phyloP scores from a whole-genome alignment of 2,113 vertebrate species.

The Ophiodon elongatus region DNA sequence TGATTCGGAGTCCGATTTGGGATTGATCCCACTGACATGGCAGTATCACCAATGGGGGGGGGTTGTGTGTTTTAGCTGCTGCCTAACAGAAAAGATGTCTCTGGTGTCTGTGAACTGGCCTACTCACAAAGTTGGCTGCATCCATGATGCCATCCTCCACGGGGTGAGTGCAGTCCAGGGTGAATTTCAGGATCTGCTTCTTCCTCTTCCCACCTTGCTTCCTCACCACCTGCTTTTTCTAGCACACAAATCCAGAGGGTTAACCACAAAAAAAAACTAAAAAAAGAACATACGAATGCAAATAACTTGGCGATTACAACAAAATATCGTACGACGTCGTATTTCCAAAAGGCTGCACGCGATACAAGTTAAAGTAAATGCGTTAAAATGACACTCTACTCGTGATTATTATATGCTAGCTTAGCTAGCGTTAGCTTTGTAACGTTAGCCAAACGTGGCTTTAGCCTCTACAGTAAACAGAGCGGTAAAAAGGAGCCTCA shows the following conservation, averaged over 20 bases:
- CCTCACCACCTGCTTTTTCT: constrained; percentile 92
- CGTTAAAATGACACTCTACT: too few species aligned
- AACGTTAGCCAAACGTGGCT: constrained; percentile 77
- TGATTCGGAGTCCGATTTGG: neutral
- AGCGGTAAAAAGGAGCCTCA: accelerated
- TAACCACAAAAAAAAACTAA: too few species aligned
- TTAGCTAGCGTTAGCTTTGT: constrained; percentile 53
- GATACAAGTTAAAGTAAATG: neutral
- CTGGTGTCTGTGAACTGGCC: neutral
- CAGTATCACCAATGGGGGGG: too few species aligned
- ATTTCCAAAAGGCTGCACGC: too few species aligned
- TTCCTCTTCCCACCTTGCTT: constrained; percentile 93
- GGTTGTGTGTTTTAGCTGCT: neutral
- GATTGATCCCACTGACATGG: neutral
- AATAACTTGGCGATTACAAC: accelerated
- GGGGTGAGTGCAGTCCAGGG: constrained; percentile 97
- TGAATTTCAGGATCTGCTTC: constrained; percentile 97
- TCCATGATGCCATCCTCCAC: constrained; percentile 99
- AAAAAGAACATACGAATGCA: too few species aligned
- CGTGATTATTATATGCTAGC: neutral
- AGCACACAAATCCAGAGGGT: constrained; percentile 9
- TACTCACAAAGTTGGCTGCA: constrained; percentile 96
- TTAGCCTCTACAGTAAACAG: constrained; percentile 26
- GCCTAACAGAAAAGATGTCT: neutral
- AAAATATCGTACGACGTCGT: neutral